Base-by-base conservation (phyloP, 2,113 vertebrate species). In the Alligator mississippiensis region DNA sequence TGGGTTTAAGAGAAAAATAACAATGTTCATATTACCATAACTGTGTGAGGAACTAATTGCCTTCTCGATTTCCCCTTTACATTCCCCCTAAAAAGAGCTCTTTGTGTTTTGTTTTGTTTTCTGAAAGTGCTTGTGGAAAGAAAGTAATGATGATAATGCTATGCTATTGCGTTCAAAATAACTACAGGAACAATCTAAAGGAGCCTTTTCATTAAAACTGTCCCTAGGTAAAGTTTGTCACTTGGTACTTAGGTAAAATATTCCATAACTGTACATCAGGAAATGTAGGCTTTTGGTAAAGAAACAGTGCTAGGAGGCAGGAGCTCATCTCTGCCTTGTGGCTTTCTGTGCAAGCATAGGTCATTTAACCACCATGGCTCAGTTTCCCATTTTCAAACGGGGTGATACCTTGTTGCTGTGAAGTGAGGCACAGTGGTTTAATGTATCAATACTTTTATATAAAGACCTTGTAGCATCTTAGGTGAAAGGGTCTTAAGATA, bases 21-120 rank as follows among this genome's bases (percentile, higher is more conserved):
- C 47, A 47, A 47, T 47, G 47, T 47, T 47, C 47, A 47, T 47
- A 47, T 47, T 47, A 47, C 47, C 47, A 47, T 8, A 47, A 47
- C 47, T 47, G 47, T 47, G 8, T 47, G 8, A 47, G 47, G 47
- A 47, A 47, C 47, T 9, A 47, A 47, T 47, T 47, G 47, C 47
- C 47, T 95, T 95, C 88, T 90, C 59, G 28, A 61, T 96, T 95
- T 94, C 63, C 78, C 76, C 92, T 95, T 89, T 55, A 80, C 82
- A 76, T 91, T 82, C 58, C 90, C 95, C 63, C 90, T 94, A 80
- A 95, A 93, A 66, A n/a, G 21, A 79, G 77, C 58, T 85, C 80
- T 94, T 95, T 15, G 7, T 47, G 47, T 47, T 47, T 47, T 47
- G 38, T 47, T 47, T 47, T 47, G 47, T 47, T 47, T 47, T 30